A percentile compares a stretch with the other conserved stretches of the same genome.
These are phyloP conservation scores for Wasmannia auropunctata DNA, from an alignment of 1,140 invertebrate species.

Conservation along the genomic window DNA sequence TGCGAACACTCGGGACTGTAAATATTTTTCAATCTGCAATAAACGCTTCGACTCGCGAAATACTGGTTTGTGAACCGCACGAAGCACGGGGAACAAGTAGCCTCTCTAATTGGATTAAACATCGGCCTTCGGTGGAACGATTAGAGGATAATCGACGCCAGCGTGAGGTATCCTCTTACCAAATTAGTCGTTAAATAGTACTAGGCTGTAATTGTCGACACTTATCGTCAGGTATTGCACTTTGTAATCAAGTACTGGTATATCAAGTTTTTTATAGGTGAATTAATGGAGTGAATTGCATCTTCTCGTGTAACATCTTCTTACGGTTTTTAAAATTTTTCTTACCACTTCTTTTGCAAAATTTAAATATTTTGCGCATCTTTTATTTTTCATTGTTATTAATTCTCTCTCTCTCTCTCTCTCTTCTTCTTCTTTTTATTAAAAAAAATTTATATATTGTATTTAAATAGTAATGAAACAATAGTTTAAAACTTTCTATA, in stretches of 20 bases:
- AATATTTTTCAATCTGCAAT: slow-evolving; percentile 2
- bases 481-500: neutral
- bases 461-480: neutral
- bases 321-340: too few species aligned
- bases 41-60: neutral
- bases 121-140: neutral
- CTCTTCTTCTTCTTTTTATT: neutral
- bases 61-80: neutral
- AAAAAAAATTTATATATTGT: neutral
- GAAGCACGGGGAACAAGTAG: neutral
- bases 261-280: neutral
- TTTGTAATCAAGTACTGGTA: neutral
- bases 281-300: neutral
- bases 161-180: slow-evolving; percentile 23
- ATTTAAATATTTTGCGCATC: neutral
- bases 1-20: neutral
- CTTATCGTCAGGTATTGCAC: slow-evolving; percentile 24
- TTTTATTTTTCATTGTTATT: neutral
- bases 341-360: neutral
- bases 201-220: slow-evolving; percentile 24
- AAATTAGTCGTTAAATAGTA: slow-evolving; percentile 44
- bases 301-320: neutral
- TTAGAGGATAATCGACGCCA: slow-evolving; percentile 48
- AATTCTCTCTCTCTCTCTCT: neutral
- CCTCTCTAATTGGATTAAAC: slow-evolving; percentile 48